Evolutionary conservation across 2,888 invertebrate species (phyloP), one percentile per base, ranked within the genome.

Genomic region (Pachycephus smyrnensis): DNA sequence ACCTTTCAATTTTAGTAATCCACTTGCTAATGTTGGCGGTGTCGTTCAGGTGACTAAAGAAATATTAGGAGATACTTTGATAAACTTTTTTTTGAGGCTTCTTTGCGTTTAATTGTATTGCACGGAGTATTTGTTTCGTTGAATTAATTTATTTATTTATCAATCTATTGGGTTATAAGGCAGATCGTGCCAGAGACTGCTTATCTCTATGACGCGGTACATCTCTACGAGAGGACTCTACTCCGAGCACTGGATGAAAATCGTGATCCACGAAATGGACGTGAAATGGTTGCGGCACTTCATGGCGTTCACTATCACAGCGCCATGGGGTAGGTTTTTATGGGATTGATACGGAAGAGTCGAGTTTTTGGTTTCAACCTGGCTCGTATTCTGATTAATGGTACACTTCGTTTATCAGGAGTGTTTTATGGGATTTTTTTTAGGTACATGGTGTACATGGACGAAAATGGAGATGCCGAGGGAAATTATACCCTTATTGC

Each of bases 191-290:
- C 96, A 77, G 97, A 97, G 90, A 98, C 98, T 30, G 98, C 97
- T 68, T 98, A 98, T 93, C 94, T 97, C 35, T 98, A 98, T 91
- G 98, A 98, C 91, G 97, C 99, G 0, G 97, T 99, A 75, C 96
- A 96, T 93, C 94, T 98, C 82, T 99, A 99, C 92, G 97, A 97
- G 15, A 94, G 94, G 80, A 98, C 98, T 3, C 92, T 98, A 83
- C 93, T 95, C 40, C 93, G 94, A 81, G 94, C 96, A 1, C 92
- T 98, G 78, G 92, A 94, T 69, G 92, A 93, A n/a, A 95, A 95
- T 0, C 95, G 94, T 30, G 94, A 94, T 85, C 94, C 96, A 0
- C 93, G 93, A 55, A 96, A 98, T 88, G 98, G 98, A 35, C 94
- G 95, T n/a, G 96, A 95, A 73, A 94, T 98, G 85, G 94, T 97